phyloP scores from a whole-genome alignment of 2,797 vertebrate genomes.

The Poecilia picta region DNA sequence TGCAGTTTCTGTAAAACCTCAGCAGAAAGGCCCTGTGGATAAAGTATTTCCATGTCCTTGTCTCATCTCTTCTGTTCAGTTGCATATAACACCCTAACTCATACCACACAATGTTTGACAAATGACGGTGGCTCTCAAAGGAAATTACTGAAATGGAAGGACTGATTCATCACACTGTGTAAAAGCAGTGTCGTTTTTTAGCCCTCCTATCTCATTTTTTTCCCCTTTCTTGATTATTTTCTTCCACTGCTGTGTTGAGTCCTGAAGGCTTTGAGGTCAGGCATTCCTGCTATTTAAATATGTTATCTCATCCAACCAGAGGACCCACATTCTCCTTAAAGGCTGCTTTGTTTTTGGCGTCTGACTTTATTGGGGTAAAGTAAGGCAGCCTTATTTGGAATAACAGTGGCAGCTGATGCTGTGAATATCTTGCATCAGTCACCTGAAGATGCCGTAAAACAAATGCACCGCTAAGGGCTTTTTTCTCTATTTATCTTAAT shows the following conservation, averaged over 20 bases:
- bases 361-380: constrained; percentile 63
- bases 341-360: constrained; percentile 70
- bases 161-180: constrained; percentile 71
- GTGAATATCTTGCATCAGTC: constrained; percentile 79
- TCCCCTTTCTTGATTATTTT: constrained; percentile 59
- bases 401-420: constrained; percentile 72
- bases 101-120: constrained; percentile 68
- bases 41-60: constrained; percentile 52
- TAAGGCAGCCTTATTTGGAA: constrained; percentile 65
- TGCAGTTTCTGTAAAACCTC: constrained; percentile 32
- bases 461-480: constrained; percentile 68
- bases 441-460: constrained; percentile 74
- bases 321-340: constrained; percentile 50
- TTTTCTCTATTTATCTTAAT: constrained; percentile 74
- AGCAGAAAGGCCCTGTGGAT: constrained; percentile 62
- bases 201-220: constrained; percentile 49
- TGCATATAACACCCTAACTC: constrained; percentile 66
- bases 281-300: constrained; percentile 48
- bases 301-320: constrained; percentile 66
- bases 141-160: constrained; percentile 76
- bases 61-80: constrained; percentile 68
- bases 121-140: constrained; percentile 70
- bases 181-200: constrained; percentile 48
- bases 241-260: constrained; percentile 30
- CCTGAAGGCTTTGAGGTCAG: constrained; percentile 42